A percentile compares a stretch with the other conserved stretches of the same genome.
phyloP scores from a whole-genome alignment of 2,888 invertebrate genomes.

The Epinotia ramella region DNA sequence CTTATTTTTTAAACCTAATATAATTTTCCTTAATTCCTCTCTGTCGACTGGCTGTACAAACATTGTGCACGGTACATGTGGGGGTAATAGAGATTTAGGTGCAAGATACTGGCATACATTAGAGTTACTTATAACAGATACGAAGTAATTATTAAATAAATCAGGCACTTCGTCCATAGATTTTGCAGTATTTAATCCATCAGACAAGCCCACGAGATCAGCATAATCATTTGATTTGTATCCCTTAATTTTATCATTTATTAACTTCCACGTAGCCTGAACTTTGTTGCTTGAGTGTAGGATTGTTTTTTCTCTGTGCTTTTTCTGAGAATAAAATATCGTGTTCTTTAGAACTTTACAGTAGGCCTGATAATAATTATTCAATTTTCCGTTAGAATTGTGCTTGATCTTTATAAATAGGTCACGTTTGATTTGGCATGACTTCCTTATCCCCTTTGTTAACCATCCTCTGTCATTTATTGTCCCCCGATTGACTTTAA shows the following conservation, averaged over 20 bases:
- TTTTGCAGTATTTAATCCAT: background rate
- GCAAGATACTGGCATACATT: too few species aligned
- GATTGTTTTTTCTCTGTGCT: too few species aligned
- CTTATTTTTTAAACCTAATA: background rate
- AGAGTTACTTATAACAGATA: background rate
- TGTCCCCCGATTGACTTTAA: too few species aligned
- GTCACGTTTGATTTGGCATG: too few species aligned
- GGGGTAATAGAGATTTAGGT: too few species aligned
- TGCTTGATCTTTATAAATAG: too few species aligned
- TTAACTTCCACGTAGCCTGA: slow-evolving; percentile 2
- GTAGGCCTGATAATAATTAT: too few species aligned
- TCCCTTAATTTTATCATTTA: background rate
- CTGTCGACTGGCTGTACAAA: background rate
- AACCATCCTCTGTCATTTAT: too few species aligned
- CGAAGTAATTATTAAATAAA: background rate
- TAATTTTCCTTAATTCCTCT: background rate
- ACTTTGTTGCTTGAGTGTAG: slow-evolving; percentile 4
- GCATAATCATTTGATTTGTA: background rate
- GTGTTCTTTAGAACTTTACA: background rate
- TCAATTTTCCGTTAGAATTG: too few species aligned
- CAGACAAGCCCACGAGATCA: slow-evolving; percentile 3
- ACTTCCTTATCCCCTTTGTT: too few species aligned
- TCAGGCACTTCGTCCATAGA: background rate
- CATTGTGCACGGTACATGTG: too few species aligned
- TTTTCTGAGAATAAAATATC: background rate